Evolutionary conservation across 1,140 invertebrate species (phyloP).

Genomic region (Colletes latitarsis): DNA sequence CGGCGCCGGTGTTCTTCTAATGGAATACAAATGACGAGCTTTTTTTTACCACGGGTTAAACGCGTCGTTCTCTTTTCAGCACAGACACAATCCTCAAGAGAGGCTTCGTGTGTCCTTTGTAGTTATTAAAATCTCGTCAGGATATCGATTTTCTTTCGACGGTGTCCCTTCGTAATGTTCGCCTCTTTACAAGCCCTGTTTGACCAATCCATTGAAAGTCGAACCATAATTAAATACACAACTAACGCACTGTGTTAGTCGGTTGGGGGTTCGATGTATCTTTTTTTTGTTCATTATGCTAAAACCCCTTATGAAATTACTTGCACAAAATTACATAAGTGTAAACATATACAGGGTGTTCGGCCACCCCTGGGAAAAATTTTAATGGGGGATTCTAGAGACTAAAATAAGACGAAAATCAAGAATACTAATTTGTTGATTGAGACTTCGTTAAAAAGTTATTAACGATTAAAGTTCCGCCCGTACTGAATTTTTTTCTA

Average conservation of each 20-base stretch:
- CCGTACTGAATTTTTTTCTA: too few relatives aligned
- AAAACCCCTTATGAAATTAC: too few relatives aligned
- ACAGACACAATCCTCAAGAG: not conserved
- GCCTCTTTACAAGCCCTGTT: not conserved
- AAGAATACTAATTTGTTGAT: too few relatives aligned
- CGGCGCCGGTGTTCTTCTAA: slow-evolving; percentile 14
- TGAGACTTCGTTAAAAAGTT: too few relatives aligned
- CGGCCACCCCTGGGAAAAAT: too few relatives aligned
- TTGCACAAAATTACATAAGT: too few relatives aligned
- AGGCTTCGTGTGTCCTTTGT: slow-evolving; percentile 27
- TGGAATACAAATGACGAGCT: slow-evolving; percentile 33
- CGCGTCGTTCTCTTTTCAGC: slow-evolving; percentile 22
- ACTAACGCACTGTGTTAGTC: not conserved
- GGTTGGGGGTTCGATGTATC: not conserved
- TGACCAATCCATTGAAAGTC: slow-evolving; percentile 1
- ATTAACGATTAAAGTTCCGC: too few relatives aligned
- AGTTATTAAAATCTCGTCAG: slow-evolving; percentile 43
- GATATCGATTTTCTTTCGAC: slow-evolving; percentile 38
- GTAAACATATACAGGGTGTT: too few relatives aligned
- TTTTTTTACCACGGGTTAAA: slow-evolving; percentile 41
- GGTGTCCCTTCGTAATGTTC: not conserved
- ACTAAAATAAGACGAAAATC: too few relatives aligned
- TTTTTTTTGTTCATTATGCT: too few relatives aligned
- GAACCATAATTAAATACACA: slow-evolving; percentile 23
- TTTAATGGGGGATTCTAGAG: too few relatives aligned